phyloP scores from a whole-genome alignment of 2,797 vertebrate species.

The Hypotaenidia okinawae region DNA sequence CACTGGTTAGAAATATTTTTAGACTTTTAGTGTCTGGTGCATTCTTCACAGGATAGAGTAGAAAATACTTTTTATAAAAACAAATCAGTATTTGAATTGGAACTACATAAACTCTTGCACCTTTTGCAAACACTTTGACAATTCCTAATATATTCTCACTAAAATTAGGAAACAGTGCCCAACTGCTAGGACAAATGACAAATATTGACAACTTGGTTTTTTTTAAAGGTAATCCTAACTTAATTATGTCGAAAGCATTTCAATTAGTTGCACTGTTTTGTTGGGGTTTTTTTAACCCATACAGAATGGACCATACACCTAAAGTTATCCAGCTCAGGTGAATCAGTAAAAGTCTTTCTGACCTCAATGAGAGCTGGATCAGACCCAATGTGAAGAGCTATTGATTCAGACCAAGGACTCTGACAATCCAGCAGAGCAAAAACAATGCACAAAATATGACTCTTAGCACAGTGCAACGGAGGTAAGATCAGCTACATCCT shows the following conservation, averaged over 20 bases:
- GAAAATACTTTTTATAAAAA: neutral
- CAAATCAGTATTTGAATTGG: neutral
- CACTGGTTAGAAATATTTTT: neutral
- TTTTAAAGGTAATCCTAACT: too few species aligned
- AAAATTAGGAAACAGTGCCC: neutral
- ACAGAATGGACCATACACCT: neutral
- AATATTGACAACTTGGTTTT: neutral
- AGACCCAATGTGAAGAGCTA: neutral
- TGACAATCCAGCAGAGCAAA: neutral
- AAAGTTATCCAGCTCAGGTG: neutral
- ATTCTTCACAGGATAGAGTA: neutral
- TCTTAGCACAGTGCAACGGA: neutral
- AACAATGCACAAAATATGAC: neutral
- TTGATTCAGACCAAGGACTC: neutral
- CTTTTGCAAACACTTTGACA: neutral
- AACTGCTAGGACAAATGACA: neutral
- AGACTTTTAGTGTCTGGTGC: neutral
- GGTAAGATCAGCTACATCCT: neutral
- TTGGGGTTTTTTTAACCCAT: neutral
- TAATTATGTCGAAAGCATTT: neutral
- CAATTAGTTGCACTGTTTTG: fast-evolving
- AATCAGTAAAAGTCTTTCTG: neutral
- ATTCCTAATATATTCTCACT: neutral
- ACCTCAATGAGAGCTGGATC: neutral
- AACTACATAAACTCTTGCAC: neutral